Evolutionary conservation across 2,888 invertebrate genomes (phyloP), one percentile per base, ranked within the genome.

Genomic region (Actias luna): DNA sequence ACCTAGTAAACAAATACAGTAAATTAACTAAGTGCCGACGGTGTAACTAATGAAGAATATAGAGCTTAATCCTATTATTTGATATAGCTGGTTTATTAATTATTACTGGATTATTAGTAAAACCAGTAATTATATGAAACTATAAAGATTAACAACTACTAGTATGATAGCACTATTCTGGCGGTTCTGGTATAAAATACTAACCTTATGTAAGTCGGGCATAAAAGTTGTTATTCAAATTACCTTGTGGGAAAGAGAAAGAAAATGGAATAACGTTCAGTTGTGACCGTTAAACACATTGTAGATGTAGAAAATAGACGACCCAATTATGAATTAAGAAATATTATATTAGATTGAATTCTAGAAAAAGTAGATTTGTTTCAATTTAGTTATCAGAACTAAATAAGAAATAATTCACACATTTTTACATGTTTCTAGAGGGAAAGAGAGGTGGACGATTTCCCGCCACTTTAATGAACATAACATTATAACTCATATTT

Each of bases 391-490:
- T 61, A 61, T 55, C 18, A 36, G 27, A 62, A 58, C 31, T 29
- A 57, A 42, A 33, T 33, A 62, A 8, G 42, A 22, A 29, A 2
- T 10, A 31, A 55, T 55, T 36, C 12, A 22, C 39, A 42, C 31
- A 31, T 25, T 31, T n/a, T 18, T 31, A 62, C 33, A 31, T 33
- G 59, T 55, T 42, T 55, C 22, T 61, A 29, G 61, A n/a, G 63
- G 1, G 46, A 64, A 61, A 64, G 64, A 64, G 64, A 64, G 42
- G 36, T 35, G 25, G 55, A 59, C 62, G 66, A 77, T 87, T 88
- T 88, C 88, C 88, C 88, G 88, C 88, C 88, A 88, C 79, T 85
- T 80, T 78, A 69, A 64, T 63, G 57, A 64, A 65, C 62, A 59
- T 63, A 57, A 55, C 62, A 59, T 61, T 63, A 35, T 33, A 52